A percentile compares a stretch with the other conserved stretches of the same genome.
Evolutionary conservation across 2,888 invertebrate species (phyloP).

Genomic region (Mantis religiosa): DNA sequence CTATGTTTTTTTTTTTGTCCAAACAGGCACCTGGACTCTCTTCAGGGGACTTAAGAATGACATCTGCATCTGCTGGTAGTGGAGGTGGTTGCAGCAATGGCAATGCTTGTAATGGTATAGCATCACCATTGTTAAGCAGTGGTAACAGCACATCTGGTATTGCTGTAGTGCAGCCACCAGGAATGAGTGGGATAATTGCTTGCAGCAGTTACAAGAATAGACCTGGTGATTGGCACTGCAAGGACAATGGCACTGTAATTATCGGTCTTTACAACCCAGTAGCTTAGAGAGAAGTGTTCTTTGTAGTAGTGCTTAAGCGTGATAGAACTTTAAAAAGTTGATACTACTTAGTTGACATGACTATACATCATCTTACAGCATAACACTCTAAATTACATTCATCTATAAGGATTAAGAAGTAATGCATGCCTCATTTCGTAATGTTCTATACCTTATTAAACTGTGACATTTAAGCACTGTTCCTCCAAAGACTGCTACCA

Average conservation of each 20-base stretch:
- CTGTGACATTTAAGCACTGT: no score
- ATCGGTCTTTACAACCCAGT: slow-evolving; percentile 52
- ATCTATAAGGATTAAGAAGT: no score
- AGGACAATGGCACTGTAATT: slow-evolving; percentile 34
- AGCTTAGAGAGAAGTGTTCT: slow-evolving; percentile 37
- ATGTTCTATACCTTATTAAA: no score
- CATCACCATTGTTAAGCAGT: neutral
- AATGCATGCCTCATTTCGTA: no score
- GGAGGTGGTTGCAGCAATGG: neutral
- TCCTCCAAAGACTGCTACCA: no score
- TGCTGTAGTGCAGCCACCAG: slow-evolving; percentile 65
- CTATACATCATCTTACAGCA: no score
- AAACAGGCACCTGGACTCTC: slow-evolving; percentile 30
- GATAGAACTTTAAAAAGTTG: neutral
- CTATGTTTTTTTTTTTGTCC: no score
- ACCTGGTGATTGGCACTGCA: slow-evolving; percentile 46
- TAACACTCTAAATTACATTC: no score
- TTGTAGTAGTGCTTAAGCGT: neutral
- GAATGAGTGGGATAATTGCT: slow-evolving; percentile 69
- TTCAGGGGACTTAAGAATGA: neutral
- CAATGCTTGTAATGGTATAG: neutral
- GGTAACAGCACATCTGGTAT: slow-evolving; percentile 41
- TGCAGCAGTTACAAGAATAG: slow-evolving; percentile 73
- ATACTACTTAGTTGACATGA: neutral
- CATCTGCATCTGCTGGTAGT: neutral